Base-by-base conservation (phyloP, 2,113 vertebrate species). In the Cheilinus undulatus region DNA sequence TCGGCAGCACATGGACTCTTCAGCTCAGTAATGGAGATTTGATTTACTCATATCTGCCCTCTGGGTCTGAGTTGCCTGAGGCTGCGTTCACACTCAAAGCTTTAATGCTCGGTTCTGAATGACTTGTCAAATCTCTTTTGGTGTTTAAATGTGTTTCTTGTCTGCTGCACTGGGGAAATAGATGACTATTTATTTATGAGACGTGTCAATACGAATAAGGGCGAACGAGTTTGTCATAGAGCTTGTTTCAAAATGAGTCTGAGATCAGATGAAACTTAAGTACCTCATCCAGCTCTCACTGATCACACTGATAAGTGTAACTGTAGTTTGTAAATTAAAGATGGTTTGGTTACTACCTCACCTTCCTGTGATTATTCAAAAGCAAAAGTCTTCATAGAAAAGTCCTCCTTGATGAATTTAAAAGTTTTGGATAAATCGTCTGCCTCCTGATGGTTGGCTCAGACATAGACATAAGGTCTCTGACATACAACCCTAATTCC, bases 31-130 rank as follows among this genome's bases (percentile, higher is more conserved):
- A 79, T 76, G 67, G 78, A 77, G 49, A 75, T 80, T 72, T 87
- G 80, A 82, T 87, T 82, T 80, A 84, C 77, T 77, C 30, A 30
- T 57, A 83, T 74, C 52, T 69, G 49, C 71, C 82, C 58, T 75
- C 54, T 63, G 78, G 78, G 67, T 72, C 49, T 63, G 52, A 58
- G 62, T 28, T 19, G 69, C 84, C 79, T 24, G 40, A 69, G 66
- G 84, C 84, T 54, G 40, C 48, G 52, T 64, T 69, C 57, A 53
- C 13, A 6, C 69, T 73, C 36, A 24, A 22, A 70, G 60, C 72
- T 76, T 73, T 73, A n/a, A 63, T 24, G 50, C 49, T 64, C 19
- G 0, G 36, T 38, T 57, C 57, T 34, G 27, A 65, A 79, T 62
- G 43, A 42, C 28, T 62, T 72, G 46, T 72, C 19, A 2, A 6